Percentiles rank a stretch among this genome's conserved stretches.
Evolutionary conservation across 1,140 invertebrate species (phyloP).

Genomic region (Hermetia illucens): DNA sequence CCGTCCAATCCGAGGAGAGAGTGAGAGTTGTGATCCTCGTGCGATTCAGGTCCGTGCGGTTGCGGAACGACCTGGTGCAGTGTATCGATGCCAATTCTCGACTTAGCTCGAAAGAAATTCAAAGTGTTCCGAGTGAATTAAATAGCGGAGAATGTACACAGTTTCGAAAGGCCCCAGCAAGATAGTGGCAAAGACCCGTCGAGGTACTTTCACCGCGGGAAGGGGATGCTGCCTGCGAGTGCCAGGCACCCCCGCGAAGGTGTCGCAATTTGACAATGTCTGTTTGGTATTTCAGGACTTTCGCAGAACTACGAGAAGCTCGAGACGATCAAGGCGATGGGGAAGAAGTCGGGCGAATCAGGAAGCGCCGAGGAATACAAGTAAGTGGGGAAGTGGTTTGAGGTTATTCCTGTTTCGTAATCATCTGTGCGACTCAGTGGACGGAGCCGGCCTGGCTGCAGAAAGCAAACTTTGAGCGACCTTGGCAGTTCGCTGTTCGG

Average conservation of each 20-base stretch:
- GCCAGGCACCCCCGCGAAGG: slow-evolving; percentile 5
- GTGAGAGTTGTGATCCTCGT: too few species aligned
- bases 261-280: slow-evolving; percentile 11
- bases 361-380: neutral
- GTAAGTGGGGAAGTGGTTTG: neutral
- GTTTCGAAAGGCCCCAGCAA: slow-evolving; percentile 72
- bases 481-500: too few species aligned
- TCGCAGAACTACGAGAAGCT: slow-evolving; percentile 34
- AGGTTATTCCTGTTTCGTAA: slow-evolving; percentile 2
- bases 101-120: too few species aligned
- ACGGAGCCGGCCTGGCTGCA: neutral
- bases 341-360: slow-evolving; percentile 17
- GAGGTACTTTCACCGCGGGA: slow-evolving; percentile 41
- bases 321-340: slow-evolving; percentile 26
- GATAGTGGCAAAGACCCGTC: slow-evolving; percentile 68
- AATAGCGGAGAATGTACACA: slow-evolving; percentile 52
- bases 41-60: too few species aligned
- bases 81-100: too few species aligned
- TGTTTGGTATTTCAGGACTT: slow-evolving; percentile 23
- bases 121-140: neutral
- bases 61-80: too few species aligned
- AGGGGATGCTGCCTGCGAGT: slow-evolving; percentile 2
- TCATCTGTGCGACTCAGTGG: neutral
- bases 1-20: too few species aligned
- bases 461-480: too few species aligned